Percentiles rank a stretch among this genome's conserved stretches.
Conservation (phyloP, 2,888 invertebrate genomes). For the Argyresthia goedartella region DNA sequence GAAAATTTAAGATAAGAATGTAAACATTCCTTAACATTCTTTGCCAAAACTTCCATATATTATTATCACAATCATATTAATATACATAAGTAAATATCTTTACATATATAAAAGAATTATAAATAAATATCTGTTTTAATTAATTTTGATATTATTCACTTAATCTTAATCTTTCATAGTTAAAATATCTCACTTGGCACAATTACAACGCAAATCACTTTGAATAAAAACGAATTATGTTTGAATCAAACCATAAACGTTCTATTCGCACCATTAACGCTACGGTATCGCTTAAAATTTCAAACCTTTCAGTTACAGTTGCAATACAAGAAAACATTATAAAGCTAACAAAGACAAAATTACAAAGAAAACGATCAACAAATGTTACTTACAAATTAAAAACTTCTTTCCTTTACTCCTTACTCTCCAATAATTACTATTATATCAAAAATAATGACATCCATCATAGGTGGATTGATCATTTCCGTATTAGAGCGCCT, state of each 20-base stretch:
- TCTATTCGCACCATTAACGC: too few species aligned
- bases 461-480: constrained; percentile 28
- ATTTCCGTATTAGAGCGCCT: constrained; percentile 25
- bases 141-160: constrained; percentile 68
- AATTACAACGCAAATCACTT: constrained; percentile 61
- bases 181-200: constrained; percentile 69
- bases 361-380: constrained; percentile 68
- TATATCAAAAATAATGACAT: constrained; percentile 57
- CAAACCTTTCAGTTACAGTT: constrained; percentile 28
- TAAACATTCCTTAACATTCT: constrained; percentile 48
- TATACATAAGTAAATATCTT: too few species aligned
- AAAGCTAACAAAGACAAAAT: constrained; percentile 67
- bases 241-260: constrained; percentile 36
- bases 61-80: constrained; percentile 65
- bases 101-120: too few species aligned
- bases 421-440: constrained; percentile 60
- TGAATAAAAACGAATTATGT: constrained; percentile 46
- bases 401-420: constrained; percentile 52
- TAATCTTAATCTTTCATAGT: constrained; percentile 64
- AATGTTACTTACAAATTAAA: constrained; percentile 67
- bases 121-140: constrained; percentile 62
- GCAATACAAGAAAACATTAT: constrained; percentile 56
- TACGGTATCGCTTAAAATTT: constrained; percentile 44
- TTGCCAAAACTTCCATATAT: constrained; percentile 67
- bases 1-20: constrained; percentile 43